Evolutionary conservation across 2,113 vertebrate species (phyloP), one percentile per base, ranked within the genome.

Genomic region (Sorex fumeus): DNA sequence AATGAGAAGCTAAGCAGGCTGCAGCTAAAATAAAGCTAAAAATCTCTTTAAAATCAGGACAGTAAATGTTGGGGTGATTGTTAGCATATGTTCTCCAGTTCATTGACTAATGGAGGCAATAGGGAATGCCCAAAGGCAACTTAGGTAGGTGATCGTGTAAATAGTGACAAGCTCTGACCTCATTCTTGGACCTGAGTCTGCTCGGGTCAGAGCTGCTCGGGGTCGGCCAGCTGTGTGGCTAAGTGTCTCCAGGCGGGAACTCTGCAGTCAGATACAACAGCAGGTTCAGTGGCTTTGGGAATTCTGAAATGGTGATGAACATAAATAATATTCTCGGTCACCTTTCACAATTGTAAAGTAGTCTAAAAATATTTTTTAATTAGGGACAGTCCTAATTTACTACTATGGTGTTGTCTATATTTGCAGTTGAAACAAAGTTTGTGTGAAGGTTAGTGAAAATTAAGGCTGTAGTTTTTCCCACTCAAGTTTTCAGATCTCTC

Each of bases 391-490:
- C 32, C n/a, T n/a, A n/a, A 75, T 43, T 6, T 36, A 81, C 19
- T 67, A 23, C 8, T 66, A 11, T 91, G 64, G 88, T 84, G 32
- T 69, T 88, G 19, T 57, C 16, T 86, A 13, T 21, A 57, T 45
- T 90, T 83, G n/a, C 23, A 53, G 80, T 79, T 12, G 47, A 81
- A 70, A 69, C 27, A 62, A 89, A 74, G 43, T 84, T 90, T 1
- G 19, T 76, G 69, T 77, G 34, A 81, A 84, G 77, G 62, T 79
- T 74, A 84, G 28, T 76, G 62, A 80, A 80, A 91, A 76, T 64
- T 76, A 57, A 45, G 60, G 70, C 28, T 36, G 32, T 43, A 75
- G 36, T 69, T 92, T 90, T 92, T 57, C 32, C 34, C 50, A 57
- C 11, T 21, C 12, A 84, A 36, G 10, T 85, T 94, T 90, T 93